Evolutionary conservation across 2,113 vertebrate genomes (phyloP), one percentile per base, ranked within the genome.

Genomic region (Otolemur garnettii): DNA sequence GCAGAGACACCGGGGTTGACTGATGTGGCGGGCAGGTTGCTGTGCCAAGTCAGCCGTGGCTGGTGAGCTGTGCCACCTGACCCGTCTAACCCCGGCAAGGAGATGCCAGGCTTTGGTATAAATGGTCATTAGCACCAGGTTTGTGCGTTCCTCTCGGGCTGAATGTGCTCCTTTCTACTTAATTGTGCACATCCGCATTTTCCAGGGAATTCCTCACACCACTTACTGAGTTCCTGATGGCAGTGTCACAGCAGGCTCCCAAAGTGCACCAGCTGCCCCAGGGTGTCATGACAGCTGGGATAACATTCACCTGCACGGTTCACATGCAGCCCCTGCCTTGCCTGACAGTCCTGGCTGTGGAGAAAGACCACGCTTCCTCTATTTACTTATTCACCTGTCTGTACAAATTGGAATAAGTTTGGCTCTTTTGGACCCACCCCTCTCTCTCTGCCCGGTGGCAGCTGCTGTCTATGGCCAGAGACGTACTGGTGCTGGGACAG

Each of bases 171-270:
- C 60, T 89, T 75, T 81, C 60, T 21, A 68, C 38, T 74, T 57
- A 94, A 89, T 79, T 89, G 71, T 68, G 74, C 59, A 38, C 55
- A 93, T 77, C 35, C 69, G 81, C 18, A 75, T 94, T 85, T 94
- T 84, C 82, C 28, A 93, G 86, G 77, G 96, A 95, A 78, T 90
- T 50, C 33, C 74, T 85, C 72, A 19, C 11, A 79, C 22, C 62
- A 59, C 60, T 94, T 94, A 90, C 9, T 50, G 38, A 93, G 86
- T 86, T 97, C 38, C 68, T 69, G 45, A 85, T 93, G 35, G 77
- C 55, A 90, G 19, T 19, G 3, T 59, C 66, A 33, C 77, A 93
- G 94, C 69, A 1, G n/a, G 79, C 77, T 95, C 72, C 50, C 60
- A 17, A 96, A 90, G 77, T 50, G 68, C 12, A 38, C 35, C 91